Conservation (phyloP, 1,140 invertebrate genomes). For the Drosophila yakuba region DNA sequence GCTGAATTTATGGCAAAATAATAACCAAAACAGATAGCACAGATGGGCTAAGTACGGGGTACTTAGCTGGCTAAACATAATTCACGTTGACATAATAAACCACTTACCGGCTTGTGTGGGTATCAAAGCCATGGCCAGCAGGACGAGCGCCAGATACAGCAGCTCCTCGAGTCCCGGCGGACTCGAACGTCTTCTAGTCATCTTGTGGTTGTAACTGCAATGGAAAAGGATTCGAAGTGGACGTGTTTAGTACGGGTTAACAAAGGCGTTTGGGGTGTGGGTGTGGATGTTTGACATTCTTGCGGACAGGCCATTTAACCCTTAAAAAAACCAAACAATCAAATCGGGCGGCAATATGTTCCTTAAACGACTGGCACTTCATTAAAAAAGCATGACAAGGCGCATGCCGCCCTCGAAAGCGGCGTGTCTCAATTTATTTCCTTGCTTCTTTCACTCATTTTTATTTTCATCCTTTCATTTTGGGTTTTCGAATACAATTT, state of each 20-base stretch:
- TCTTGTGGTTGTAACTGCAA: conserved; percentile 78
- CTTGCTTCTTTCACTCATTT: neutral
- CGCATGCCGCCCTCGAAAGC: conserved; percentile 57
- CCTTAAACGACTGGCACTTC: conserved; percentile 81
- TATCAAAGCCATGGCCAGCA: conserved; percentile 67
- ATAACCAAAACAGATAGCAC: conserved; percentile 47
- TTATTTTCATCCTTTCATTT: conserved; percentile 13
- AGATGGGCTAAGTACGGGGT: conserved; percentile 21
- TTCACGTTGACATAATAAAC: conserved; percentile 83
- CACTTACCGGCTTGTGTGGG: conserved; percentile 84
- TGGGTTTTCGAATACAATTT: conserved; percentile 46
- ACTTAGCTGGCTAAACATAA: conserved; percentile 60
- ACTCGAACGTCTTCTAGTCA: conserved; percentile 85
- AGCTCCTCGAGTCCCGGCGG: conserved; percentile 83
- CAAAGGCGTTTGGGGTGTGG: neutral
- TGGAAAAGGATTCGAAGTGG: neutral
- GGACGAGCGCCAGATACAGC: conserved; percentile 60
- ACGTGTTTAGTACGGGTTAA: conserved; percentile 45
- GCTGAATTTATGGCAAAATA: conserved; percentile 42
- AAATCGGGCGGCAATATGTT: conserved; percentile 77
- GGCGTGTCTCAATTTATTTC: conserved; percentile 45
- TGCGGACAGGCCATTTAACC: conserved; percentile 60
- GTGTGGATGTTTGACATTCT: neutral
- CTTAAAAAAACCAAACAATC: conserved; percentile 67
- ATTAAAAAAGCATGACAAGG: conserved; percentile 83